phyloP scores from a whole-genome alignment of 2,888 invertebrate species.

The Polydesmus complanatus region DNA sequence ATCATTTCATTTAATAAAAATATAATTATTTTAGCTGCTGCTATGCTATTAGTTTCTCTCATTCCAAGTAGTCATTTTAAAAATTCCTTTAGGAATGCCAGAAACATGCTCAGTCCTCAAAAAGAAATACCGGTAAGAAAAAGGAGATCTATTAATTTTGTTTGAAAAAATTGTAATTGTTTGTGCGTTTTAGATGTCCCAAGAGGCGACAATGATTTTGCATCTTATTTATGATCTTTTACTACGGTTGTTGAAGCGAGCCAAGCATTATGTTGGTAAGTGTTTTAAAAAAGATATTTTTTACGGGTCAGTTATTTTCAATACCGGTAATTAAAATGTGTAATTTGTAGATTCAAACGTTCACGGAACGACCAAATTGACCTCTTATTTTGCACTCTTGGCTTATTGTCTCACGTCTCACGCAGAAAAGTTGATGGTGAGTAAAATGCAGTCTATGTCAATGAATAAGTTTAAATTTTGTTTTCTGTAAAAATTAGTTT shows the following conservation, averaged over 20 bases:
- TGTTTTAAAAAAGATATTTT: too few relatives aligned
- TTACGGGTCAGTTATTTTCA: too few relatives aligned
- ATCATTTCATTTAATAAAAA: too few relatives aligned
- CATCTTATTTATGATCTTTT: constrained; percentile 39
- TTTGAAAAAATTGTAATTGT: background rate
- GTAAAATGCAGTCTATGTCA: too few relatives aligned
- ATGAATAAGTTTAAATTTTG: too few relatives aligned
- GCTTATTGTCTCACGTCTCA: constrained; percentile 81
- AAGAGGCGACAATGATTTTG: constrained; percentile 46
- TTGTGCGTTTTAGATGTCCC: constrained; percentile 32
- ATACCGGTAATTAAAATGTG: background rate
- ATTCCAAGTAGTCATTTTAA: constrained; percentile 84
- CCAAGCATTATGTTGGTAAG: constrained; percentile 53
- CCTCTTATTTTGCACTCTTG: constrained; percentile 81
- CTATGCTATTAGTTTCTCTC: constrained; percentile 71
- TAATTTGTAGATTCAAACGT: constrained; percentile 34
- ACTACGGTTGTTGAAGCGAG: constrained; percentile 52
- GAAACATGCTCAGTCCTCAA: constrained; percentile 40
- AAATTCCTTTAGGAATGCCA: constrained; percentile 58
- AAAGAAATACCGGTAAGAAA: constrained; percentile 35
- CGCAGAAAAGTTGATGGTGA: constrained; percentile 87
- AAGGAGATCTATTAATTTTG: constrained; percentile 15
- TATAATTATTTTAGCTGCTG: constrained; percentile 56
- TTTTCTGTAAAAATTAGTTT: constrained; percentile 44
- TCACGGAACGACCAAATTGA: constrained; percentile 81